Conservation (phyloP, 1,140 invertebrate genomes). For the Tetramorium simillimum region DNA sequence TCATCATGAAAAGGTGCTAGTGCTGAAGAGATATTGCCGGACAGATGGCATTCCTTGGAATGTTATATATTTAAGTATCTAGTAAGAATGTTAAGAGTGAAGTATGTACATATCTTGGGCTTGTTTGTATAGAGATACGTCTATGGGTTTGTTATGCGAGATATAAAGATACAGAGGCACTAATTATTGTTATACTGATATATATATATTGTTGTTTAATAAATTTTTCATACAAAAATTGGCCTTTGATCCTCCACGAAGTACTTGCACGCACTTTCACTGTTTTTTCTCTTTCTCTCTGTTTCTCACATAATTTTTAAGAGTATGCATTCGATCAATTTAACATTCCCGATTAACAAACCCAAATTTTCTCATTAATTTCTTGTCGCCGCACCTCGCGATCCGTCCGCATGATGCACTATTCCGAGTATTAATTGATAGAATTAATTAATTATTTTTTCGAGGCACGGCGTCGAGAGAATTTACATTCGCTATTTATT, state of each 20-base stretch:
- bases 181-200: constrained; percentile 79
- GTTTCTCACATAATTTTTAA: constrained; percentile 61
- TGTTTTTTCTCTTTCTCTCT: constrained; percentile 45
- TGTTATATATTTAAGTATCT: constrained; percentile 80
- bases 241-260: constrained; percentile 79
- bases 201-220: constrained; percentile 81
- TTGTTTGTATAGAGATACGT: constrained; percentile 77
- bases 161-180: constrained; percentile 68
- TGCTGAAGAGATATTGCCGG: constrained; percentile 77
- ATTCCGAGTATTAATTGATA: constrained; percentile 28
- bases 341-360: constrained; percentile 82
- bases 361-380: constrained; percentile 74
- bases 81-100: constrained; percentile 78
- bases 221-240: constrained; percentile 84
- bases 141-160: constrained; percentile 83
- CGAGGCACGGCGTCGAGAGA: constrained; percentile 55
- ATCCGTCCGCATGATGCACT: constrained; percentile 45
- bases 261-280: constrained; percentile 67
- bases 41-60: constrained; percentile 79
- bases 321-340: constrained; percentile 54
- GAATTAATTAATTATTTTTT: constrained; percentile 23
- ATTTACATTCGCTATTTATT: not conserved
- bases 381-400: constrained; percentile 44
- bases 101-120: constrained; percentile 77
- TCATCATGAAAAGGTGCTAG: constrained; percentile 63